These are phyloP conservation scores for Cochlearius cochlearius DNA, from an alignment of 2,113 vertebrate genomes.

Conservation along the genomic window DNA sequence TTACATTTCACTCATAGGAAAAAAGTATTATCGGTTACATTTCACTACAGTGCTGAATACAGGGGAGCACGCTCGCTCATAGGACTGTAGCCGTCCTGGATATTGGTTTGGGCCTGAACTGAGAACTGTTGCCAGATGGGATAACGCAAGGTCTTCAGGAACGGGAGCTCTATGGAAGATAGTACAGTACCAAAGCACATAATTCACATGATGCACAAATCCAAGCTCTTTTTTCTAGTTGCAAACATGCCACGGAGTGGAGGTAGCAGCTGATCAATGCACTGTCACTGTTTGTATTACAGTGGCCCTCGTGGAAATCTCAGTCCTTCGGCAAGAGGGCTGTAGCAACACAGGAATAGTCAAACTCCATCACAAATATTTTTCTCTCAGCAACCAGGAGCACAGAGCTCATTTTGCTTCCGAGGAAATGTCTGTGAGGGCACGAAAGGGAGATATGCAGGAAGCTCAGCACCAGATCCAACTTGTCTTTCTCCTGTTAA, in stretches of 20 bases:
- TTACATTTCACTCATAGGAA: not conserved
- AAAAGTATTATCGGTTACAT: not conserved
- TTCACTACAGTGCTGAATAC: not conserved
- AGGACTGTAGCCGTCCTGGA: fast-evolving
- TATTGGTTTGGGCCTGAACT: not conserved
- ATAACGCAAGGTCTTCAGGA: not conserved
- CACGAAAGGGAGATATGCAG: not conserved
- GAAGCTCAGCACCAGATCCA: slow-evolving; percentile 50
- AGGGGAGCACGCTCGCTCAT: not conserved
- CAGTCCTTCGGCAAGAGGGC: not conserved
- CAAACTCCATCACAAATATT: not conserved
- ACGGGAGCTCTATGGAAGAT: not conserved
- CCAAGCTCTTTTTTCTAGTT: not conserved
- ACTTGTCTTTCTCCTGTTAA: slow-evolving; percentile 52
- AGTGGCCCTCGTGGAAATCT: not conserved
- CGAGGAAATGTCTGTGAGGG: not conserved
- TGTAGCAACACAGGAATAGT: not conserved
- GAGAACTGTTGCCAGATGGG: not conserved
- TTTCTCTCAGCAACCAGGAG: not conserved
- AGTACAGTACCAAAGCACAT: not conserved
- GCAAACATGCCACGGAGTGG: not conserved
- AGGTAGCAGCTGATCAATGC: not conserved
- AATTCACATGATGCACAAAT: not conserved
- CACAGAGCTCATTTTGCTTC: not conserved
- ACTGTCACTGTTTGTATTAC: not conserved